Evolutionary conservation across 2,888 invertebrate genomes (phyloP).

Genomic region (Mycalesis mineus): DNA sequence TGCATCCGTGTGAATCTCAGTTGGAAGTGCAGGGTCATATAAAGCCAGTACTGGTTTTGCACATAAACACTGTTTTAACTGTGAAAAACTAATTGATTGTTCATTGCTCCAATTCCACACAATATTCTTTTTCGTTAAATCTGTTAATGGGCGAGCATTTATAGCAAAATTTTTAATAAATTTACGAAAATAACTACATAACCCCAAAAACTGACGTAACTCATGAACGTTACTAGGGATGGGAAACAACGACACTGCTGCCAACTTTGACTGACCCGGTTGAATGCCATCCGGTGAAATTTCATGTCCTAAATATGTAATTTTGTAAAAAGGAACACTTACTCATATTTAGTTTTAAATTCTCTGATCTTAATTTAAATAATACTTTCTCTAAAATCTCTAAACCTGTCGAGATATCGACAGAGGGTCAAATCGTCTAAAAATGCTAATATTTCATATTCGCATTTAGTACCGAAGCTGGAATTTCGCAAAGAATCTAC

Average conservation of each 20-base stretch:
- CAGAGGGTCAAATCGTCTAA: neutral
- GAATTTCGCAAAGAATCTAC: constrained; percentile 14
- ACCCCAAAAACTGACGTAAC: constrained; percentile 35
- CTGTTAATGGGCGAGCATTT: constrained; percentile 33
- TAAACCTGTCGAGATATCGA: neutral
- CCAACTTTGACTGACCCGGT: constrained; percentile 29
- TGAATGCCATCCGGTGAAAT: constrained; percentile 29
- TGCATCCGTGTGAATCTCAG: constrained; percentile 18
- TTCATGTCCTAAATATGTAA: constrained; percentile 33
- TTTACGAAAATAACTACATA: constrained; percentile 37
- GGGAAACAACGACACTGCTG: constrained; percentile 30
- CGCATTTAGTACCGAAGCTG: neutral
- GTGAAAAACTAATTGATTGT: constrained; percentile 23
- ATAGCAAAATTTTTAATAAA: constrained; percentile 35
- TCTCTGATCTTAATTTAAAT: neutral
- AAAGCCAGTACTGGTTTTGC: constrained; percentile 34
- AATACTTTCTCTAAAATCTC: neutral
- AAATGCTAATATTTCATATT: neutral
- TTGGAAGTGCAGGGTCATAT: constrained; percentile 28
- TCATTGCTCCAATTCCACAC: constrained; percentile 27
- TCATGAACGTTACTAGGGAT: constrained; percentile 32
- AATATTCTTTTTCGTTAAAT: constrained; percentile 32
- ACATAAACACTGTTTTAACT: constrained; percentile 9
- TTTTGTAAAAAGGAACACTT: constrained; percentile 30
- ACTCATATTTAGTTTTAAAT: neutral